Base-by-base conservation (phyloP, 2,113 vertebrate genomes). In the Syrmaticus mikado region DNA sequence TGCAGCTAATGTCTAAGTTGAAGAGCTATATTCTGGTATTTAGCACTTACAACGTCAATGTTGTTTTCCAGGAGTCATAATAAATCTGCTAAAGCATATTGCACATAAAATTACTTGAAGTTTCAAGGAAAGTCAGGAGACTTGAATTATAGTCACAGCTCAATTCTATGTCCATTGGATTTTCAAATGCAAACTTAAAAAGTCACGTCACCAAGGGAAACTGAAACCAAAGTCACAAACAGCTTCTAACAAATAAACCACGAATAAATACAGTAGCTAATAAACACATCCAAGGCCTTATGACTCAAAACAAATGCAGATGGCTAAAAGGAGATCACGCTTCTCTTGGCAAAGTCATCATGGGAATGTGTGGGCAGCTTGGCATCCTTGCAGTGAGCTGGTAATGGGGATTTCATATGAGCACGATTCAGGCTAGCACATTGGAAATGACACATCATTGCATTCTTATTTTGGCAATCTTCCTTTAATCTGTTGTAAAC, bases 301-400 rank as follows among this genome's bases (percentile, higher is more conserved):
- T 41, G 93, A 85, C 22, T 94, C 85, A 93, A 87, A 94, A 85
- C 71, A 95, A 87, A 91, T 50, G 85, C 85, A 96, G 94, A 93
- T 85, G 79, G 93, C 67, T 87, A 77, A 61, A 32, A 93, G 41
- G 41, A 93, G 79, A 71, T 77, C 67, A 91, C 65, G 71, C 64
- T 83, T 85, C 87, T 91, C 92, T 85, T 93, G 90, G 94, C 94
- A 95, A 83, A 85, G 32, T 71, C 93, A 50, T 64, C 85, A 82
- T 81, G 92, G 82, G 96, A 96, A 93, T 1, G 22, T 90, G 94
- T 95, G 90, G 94, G 96, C 79, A 95, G 90, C 68, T 91, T 90
- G 82, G 92, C 87, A 96, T 87, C 78, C 32, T 1, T 18, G 38
- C 34, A 7, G 13, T 21, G 78, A 82, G 67, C 62, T 58, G 93